Base-by-base conservation (phyloP, 2,888 invertebrate genomes). In the Pteria penguin region DNA sequence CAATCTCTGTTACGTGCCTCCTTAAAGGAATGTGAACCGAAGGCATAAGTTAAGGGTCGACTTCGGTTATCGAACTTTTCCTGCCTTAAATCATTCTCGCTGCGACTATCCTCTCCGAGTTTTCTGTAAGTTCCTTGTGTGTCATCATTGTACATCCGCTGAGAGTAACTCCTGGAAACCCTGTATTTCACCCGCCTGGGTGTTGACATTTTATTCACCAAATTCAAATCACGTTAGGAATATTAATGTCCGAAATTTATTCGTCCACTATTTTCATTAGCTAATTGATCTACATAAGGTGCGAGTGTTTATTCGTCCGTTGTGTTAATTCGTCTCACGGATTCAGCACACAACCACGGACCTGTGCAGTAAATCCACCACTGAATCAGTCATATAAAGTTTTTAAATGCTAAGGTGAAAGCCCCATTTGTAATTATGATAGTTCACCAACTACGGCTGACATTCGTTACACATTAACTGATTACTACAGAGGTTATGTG, bases 81-180 rank as follows among this genome's bases (percentile, higher is more conserved):
- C 14, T 68, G 32, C 24, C 68, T 55, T 18, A 68, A 18, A 14
- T 55, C 31, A 33, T 57, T 58, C 14, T 57, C 54, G 18, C 24
- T 45, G n/a, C n/a, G 18, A 14, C 14, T 24, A 24, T 70, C 70
- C 18, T 75, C 58, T 1, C 33, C 63, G 11, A 70, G 63, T 58
- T 70, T 75, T n/a, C 75, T n/a, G 32, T 75, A 70, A 27, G 45
- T 70, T 29, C 70, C 70, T 4, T 63, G 27, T 2, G 61, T 62
- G 8, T 75, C 70, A 32, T 65, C 60, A 57, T 54, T 75, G 8
- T 65, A 63, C 65, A 75, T 62, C 8, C 75, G 70, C n/a, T 61
- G 55, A 8, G 68, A 68, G 54, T 68, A 68, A 27, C 58, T 61
- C 58, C 71, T 71, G 14, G 74, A 60, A 11, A 74, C 74, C 11